Conservation (phyloP, 1,140 invertebrate genomes). For the Mactra quadrangularis region DNA sequence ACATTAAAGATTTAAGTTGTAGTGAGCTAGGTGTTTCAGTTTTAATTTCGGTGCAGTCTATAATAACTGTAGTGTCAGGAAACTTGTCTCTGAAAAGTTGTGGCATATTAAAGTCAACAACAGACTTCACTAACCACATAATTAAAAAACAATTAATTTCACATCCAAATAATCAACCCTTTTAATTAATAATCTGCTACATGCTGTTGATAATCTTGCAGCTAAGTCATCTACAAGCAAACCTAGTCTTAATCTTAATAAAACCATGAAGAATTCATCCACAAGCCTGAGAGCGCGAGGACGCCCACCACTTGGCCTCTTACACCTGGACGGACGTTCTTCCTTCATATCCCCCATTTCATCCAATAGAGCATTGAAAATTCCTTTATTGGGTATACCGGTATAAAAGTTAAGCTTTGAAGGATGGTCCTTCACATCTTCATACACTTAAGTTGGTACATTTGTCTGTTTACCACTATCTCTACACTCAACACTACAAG, state of each 20-base stretch:
- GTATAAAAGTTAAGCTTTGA: constrained; percentile 27
- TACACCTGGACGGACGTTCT: no score
- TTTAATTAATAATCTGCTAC: neutral
- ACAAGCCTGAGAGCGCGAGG: neutral
- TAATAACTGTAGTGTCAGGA: constrained; percentile 28
- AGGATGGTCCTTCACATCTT: constrained; percentile 8
- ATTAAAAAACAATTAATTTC: constrained; percentile 21
- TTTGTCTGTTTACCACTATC: neutral
- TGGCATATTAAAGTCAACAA: constrained; percentile 1
- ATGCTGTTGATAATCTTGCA: constrained; percentile 19
- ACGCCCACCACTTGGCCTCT: neutral
- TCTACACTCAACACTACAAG: no score
- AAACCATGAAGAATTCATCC: constrained; percentile 47
- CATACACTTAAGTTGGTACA: constrained; percentile 2
- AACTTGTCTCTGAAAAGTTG: neutral
- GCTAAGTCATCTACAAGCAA: constrained; percentile 42
- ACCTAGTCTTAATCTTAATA: constrained; percentile 30
- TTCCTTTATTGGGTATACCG: constrained; percentile 19
- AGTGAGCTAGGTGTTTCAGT: constrained; percentile 58
- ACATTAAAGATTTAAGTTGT: constrained; percentile 26
- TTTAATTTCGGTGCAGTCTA: constrained; percentile 66
- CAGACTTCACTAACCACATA: constrained; percentile 12
- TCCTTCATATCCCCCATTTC: constrained; percentile 24
- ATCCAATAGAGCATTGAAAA: constrained; percentile 35
- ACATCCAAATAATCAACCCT: constrained; percentile 21